Percentiles rank a stretch among this genome's conserved stretches.
These are phyloP conservation scores for Petroica traversi DNA, from an alignment of 2,113 vertebrate species.

Conservation along the genomic window DNA sequence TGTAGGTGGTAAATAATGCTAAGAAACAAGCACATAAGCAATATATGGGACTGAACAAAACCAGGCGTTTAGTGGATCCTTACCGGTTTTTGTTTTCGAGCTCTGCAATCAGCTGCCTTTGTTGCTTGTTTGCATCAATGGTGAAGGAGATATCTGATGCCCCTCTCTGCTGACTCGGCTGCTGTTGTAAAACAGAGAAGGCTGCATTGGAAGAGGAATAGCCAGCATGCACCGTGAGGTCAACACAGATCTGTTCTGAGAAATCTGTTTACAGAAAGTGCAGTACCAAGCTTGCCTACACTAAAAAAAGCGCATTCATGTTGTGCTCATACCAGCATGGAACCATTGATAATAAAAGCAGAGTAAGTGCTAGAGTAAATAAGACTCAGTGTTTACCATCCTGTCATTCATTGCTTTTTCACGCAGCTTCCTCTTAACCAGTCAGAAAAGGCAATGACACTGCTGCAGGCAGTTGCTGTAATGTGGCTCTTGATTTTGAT, in stretches of 20 bases:
- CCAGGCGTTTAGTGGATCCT: neutral
- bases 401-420: neutral
- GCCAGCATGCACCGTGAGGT: neutral
- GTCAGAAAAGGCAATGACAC: neutral
- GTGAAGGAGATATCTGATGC: slow-evolving; percentile 90
- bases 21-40: neutral
- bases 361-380: neutral
- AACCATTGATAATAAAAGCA: neutral
- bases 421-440: neutral
- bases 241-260: neutral
- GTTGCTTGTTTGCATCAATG: slow-evolving; percentile 96
- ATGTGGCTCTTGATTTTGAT: neutral
- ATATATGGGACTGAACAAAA: neutral
- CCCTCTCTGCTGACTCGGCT: slow-evolving; percentile 86
- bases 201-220: neutral
- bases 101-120: slow-evolving; percentile 96
- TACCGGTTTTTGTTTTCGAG: slow-evolving; percentile 98
- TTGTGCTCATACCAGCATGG: neutral
- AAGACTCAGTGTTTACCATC: neutral
- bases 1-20: neutral
- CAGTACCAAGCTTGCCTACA: neutral
- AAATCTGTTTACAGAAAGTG: neutral
- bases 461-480: neutral
- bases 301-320: neutral
- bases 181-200: slow-evolving; percentile 75